Base-by-base conservation (phyloP, 2,797 vertebrate genomes). In the Phrynocephalus forsythii region DNA sequence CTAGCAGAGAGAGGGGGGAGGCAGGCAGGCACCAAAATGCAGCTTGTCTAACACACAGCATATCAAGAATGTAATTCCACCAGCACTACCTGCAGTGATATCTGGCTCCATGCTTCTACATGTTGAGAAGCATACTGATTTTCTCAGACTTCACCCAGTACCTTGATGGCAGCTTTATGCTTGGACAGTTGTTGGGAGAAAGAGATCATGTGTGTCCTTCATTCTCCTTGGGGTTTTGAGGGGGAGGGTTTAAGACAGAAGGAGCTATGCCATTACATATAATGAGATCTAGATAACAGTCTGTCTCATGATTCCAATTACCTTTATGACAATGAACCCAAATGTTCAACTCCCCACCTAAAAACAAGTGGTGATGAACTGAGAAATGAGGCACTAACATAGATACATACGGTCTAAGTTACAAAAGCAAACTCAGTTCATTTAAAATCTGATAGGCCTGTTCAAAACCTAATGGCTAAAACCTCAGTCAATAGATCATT, bases 401-500 rank as follows among this genome's bases (percentile, higher is more conserved):
- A 93, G 93, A 96, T 82, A 80, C 75, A 77, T n/a, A 76, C 30
- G 77, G 89, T 94, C 90, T 80, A 90, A 82, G 69, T 90, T 95
- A 94, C 84, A 92, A 82, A 86, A 3, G 11, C 81, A 90, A 92
- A 89, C 86, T 91, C 83, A 68, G 81, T 75, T 68, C 94, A 90
- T 94, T 87, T 94, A 92, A 93, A 93, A 86, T 68, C 83, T 86
- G 66, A 89, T 90, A 69, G 76, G 88, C 87, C 88, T 88, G 79
- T 91, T 84, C 80, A 92, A 94, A 95, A 92, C 30, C 84, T 96
- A 95, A 95, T 1, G 0, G 91, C 94, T 90, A 91, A 94, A 96
- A 90, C 50, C 86, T 95, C 92, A 94, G 93, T 96, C 95, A 94
- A 96, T 95, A 95, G 87, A 86, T 84, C 93, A 80, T 86, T 0